A percentile compares a stretch with the other conserved stretches of the same genome.
Conservation (phyloP, 2,888 invertebrate genomes). For the Epinotia demarniana region DNA sequence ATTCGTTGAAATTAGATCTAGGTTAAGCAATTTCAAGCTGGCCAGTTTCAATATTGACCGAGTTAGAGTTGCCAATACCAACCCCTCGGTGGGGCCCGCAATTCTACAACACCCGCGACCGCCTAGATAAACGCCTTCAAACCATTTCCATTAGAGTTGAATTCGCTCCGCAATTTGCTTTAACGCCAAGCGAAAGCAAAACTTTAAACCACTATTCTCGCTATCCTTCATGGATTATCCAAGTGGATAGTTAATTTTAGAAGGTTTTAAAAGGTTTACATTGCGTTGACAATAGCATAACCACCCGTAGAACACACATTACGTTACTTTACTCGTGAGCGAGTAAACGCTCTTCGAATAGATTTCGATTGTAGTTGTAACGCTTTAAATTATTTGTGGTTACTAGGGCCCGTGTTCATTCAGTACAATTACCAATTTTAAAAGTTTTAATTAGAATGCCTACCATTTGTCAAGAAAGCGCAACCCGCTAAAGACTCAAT, state of each 20-base stretch:
- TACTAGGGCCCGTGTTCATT: too few species aligned
- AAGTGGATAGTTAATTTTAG: constrained; percentile 18
- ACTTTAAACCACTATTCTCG: constrained; percentile 33
- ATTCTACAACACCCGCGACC: constrained; percentile 17
- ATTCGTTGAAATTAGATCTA: constrained; percentile 28
- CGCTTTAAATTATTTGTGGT: too few species aligned
- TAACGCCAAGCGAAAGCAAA: constrained; percentile 32
- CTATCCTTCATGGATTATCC: constrained; percentile 27
- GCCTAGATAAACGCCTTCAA: constrained; percentile 38
- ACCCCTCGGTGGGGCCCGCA: constrained; percentile 11
- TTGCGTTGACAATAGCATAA: too few species aligned
- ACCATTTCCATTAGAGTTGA: constrained; percentile 33
- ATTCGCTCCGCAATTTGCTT: constrained; percentile 33
- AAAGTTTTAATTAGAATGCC: too few species aligned
- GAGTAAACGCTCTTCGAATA: too few species aligned
- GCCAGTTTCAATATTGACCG: constrained; percentile 37
- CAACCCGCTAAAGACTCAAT: too few species aligned
- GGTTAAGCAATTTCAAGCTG: constrained; percentile 37
- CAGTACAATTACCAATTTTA: too few species aligned
- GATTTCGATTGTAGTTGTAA: too few species aligned
- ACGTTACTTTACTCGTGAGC: too few species aligned
- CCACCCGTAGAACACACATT: too few species aligned
- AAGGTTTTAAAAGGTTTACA: too few species aligned
- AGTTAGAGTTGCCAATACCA: constrained; percentile 25
- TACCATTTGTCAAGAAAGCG: too few species aligned